Evolutionary conservation across 2,797 vertebrate species (phyloP).

Genomic region (Scolopax bukidnonensis): DNA sequence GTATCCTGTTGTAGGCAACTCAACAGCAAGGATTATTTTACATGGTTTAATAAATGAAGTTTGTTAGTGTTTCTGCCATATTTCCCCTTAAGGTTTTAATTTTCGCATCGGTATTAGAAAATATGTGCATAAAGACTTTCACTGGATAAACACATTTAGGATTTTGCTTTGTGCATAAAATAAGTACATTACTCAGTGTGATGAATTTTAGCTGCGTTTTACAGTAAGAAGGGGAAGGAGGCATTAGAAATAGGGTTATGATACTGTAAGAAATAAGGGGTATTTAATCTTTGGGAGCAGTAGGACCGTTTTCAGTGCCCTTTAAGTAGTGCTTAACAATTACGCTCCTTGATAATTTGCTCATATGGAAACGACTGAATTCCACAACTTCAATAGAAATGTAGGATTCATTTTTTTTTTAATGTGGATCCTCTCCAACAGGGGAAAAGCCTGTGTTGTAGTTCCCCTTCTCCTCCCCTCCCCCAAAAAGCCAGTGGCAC

Average conservation of each 20-base stretch:
- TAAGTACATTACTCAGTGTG: constrained; percentile 58
- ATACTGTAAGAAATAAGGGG: constrained; percentile 13
- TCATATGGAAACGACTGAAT: not conserved
- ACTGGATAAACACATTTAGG: constrained; percentile 54
- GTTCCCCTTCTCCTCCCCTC: not conserved
- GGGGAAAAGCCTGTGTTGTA: not conserved
- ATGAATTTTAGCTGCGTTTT: constrained; percentile 43
- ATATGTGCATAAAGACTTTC: constrained; percentile 61
- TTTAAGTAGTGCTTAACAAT: not conserved
- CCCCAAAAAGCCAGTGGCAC: constrained; percentile 19
- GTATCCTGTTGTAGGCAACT: constrained; percentile 40
- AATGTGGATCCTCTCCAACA: not conserved
- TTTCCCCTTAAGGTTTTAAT: constrained; percentile 66
- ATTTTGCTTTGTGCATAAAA: constrained; percentile 62
- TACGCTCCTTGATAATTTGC: not conserved
- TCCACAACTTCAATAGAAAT: not conserved
- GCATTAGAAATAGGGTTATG: not conserved
- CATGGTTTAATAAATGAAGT: constrained; percentile 64
- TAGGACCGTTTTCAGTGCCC: not conserved
- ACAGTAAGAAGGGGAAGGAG: not conserved
- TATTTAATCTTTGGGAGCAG: not conserved
- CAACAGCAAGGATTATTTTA: constrained; percentile 54
- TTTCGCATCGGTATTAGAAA: constrained; percentile 68
- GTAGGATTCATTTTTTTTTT: not conserved
- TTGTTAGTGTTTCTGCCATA: constrained; percentile 29